Evolutionary conservation across 2,113 vertebrate species (phyloP).

Genomic region (Gopherus evgoodei): DNA sequence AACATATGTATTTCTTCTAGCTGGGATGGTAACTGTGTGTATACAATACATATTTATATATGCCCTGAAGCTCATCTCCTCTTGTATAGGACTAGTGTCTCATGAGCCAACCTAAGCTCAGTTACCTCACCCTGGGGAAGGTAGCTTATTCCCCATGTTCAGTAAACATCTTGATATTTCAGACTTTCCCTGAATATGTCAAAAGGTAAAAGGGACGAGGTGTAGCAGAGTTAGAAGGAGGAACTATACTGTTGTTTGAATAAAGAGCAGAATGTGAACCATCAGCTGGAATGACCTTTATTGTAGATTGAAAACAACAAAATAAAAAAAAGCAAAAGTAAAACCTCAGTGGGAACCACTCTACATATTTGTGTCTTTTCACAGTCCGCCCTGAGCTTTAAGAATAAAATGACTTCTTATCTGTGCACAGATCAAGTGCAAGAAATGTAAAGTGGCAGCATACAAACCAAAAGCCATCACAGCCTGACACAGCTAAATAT

Average conservation of each 20-base stretch:
- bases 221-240: constrained; percentile 12
- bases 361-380: neutral
- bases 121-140: constrained; percentile 39
- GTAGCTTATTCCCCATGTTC: constrained; percentile 40
- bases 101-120: constrained; percentile 39
- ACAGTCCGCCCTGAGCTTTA: neutral
- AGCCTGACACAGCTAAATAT: neutral
- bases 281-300: constrained; percentile 8
- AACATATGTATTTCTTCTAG: constrained; percentile 34
- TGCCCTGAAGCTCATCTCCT: constrained; percentile 52
- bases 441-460: neutral
- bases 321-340: neutral
- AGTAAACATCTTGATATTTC: constrained; percentile 63
- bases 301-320: neutral
- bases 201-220: constrained; percentile 33
- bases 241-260: neutral
- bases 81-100: constrained; percentile 22
- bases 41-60: constrained; percentile 53
- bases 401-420: neutral
- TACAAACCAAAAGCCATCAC: neutral
- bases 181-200: constrained; percentile 51
- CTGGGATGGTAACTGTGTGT: constrained; percentile 18
- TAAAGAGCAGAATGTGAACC: neutral
- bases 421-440: neutral
- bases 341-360: neutral